Evolutionary conservation across 2,797 vertebrate genomes (phyloP).

Genomic region (Zenarchopterus dispar): DNA sequence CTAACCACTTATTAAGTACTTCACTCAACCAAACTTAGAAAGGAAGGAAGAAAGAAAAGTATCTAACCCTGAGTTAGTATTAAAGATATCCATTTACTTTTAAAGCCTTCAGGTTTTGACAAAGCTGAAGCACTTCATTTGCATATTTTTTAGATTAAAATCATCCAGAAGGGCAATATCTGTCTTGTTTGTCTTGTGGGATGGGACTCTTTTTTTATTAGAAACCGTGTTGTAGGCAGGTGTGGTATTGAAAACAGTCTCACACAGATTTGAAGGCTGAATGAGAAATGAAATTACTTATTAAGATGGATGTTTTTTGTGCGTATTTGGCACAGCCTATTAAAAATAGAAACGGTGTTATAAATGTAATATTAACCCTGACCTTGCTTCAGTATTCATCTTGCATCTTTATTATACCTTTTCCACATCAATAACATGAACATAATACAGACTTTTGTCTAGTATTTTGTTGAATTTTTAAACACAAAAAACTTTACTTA

Average conservation of each 20-base stretch:
- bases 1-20: no score
- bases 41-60: neutral
- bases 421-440: constrained; percentile 15
- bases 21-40: no score
- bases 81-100: neutral
- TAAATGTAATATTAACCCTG: constrained; percentile 60
- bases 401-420: neutral
- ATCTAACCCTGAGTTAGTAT: neutral
- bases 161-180: constrained; percentile 50
- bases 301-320: constrained; percentile 64
- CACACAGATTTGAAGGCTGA: constrained; percentile 44
- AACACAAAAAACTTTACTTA: constrained; percentile 39
- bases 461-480: constrained; percentile 50
- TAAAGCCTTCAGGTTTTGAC: constrained; percentile 7
- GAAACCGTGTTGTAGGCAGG: constrained; percentile 34
- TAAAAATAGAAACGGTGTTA: constrained; percentile 57
- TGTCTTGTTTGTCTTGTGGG: constrained; percentile 45
- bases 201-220: constrained; percentile 53
- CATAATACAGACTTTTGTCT: constrained; percentile 11
- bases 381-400: constrained; percentile 24
- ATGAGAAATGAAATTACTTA: constrained; percentile 59
- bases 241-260: neutral
- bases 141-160: constrained; percentile 64
- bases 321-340: constrained; percentile 44
- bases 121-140: constrained; percentile 36